Conservation (phyloP, 1,140 invertebrate species). For the Scaptomyza pallida region DNA sequence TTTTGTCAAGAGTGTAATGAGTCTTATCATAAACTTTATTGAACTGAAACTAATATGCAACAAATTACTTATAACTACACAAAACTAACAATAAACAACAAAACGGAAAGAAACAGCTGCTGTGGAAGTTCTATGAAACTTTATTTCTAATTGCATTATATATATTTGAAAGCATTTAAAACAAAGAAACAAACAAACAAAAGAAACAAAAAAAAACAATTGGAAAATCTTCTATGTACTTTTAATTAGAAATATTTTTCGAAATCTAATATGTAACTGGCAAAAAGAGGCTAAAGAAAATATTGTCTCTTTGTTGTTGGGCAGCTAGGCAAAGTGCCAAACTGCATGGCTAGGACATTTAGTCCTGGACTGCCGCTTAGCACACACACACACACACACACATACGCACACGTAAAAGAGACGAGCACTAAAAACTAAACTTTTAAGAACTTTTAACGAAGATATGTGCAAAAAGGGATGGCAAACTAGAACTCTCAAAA, state of each 20-base stretch:
- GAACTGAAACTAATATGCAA: constrained; percentile 37
- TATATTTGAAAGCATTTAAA: constrained; percentile 32
- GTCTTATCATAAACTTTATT: constrained; percentile 56
- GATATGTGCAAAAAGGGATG: constrained; percentile 34
- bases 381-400: constrained; percentile 1
- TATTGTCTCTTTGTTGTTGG: constrained; percentile 40
- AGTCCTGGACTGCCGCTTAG: constrained; percentile 25
- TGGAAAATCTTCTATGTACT: constrained; percentile 50
- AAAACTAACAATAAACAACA: constrained; percentile 10
- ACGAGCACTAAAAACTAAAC: constrained; percentile 48
- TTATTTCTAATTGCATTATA: constrained; percentile 45
- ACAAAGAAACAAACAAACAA: constrained; percentile 28
- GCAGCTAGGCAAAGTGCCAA: constrained; percentile 67
- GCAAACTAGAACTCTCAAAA: constrained; percentile 15
- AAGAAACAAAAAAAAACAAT: constrained; percentile 36
- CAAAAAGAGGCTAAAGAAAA: constrained; percentile 12
- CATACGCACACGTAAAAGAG: constrained; percentile 14
- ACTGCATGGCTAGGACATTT: constrained; percentile 38
- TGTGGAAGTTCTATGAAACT: constrained; percentile 36
- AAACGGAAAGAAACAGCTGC: not conserved
- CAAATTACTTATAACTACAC: constrained; percentile 14
- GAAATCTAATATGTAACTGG: constrained; percentile 48
- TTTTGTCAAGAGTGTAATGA: constrained; percentile 56
- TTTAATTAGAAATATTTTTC: constrained; percentile 78
- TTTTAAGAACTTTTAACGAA: constrained; percentile 76